Evolutionary conservation across 2,797 vertebrate species (phyloP).

Genomic region (Monodelphis domestica): DNA sequence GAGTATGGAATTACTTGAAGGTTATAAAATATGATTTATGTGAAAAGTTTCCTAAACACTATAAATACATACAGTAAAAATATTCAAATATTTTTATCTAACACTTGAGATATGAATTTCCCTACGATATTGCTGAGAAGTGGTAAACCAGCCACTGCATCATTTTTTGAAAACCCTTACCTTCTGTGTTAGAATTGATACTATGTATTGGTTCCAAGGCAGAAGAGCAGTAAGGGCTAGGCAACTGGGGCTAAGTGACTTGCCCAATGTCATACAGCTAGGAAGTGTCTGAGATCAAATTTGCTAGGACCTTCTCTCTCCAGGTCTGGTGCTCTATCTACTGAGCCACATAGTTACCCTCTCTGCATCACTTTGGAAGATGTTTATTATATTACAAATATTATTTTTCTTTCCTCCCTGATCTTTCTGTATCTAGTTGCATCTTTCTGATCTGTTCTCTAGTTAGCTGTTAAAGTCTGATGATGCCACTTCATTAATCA

Average conservation of each 20-base stretch:
- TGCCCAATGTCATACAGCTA: neutral
- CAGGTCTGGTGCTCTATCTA: neutral
- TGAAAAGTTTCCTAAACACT: neutral
- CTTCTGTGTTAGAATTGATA: no score
- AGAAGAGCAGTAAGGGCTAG: no score
- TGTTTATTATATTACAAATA: neutral
- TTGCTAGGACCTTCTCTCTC: neutral
- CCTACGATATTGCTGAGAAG: neutral
- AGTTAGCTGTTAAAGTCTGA: neutral
- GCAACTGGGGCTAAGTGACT: neutral
- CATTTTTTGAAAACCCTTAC: neutral
- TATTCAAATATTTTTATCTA: neutral
- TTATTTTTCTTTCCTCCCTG: neutral
- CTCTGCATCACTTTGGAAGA: neutral
- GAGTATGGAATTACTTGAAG: neutral
- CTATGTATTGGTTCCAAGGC: no score
- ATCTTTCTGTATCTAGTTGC: neutral
- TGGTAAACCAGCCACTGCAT: neutral
- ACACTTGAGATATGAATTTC: neutral
- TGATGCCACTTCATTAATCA: no score
- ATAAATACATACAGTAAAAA: neutral
- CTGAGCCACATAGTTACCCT: neutral
- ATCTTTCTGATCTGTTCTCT: neutral
- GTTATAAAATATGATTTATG: neutral
- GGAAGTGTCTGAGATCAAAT: neutral